These are phyloP conservation scores for Pimephales promelas DNA, from an alignment of 2,113 vertebrate species.

Conservation along the genomic window DNA sequence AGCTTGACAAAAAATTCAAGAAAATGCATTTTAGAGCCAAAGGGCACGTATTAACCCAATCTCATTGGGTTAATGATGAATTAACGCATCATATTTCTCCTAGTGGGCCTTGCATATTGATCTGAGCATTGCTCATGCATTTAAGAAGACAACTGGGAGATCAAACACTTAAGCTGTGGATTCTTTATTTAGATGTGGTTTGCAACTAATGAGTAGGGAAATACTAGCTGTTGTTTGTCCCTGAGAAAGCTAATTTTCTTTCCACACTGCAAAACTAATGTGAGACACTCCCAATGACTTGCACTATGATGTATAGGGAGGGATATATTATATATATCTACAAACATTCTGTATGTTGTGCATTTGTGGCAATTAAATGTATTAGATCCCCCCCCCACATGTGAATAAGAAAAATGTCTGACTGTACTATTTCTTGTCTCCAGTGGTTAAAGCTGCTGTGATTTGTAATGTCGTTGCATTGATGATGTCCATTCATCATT, in stretches of 20 bases:
- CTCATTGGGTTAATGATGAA: conserved; percentile 57
- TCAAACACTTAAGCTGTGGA: conserved; percentile 60
- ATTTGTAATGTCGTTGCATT: conserved; percentile 27
- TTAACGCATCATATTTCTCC: conserved; percentile 61
- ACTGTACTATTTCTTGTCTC: conserved; percentile 32
- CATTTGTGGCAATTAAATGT: conserved; percentile 59
- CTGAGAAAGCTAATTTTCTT: conserved; percentile 50
- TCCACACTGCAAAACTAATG: conserved; percentile 32
- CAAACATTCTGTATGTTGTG: conserved; percentile 53
- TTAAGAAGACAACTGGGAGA: conserved; percentile 56
- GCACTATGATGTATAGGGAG: conserved; percentile 53
- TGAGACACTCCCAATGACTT: conserved; percentile 28
- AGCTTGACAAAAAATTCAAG: conserved; percentile 34
- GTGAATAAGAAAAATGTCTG: conserved; percentile 42
- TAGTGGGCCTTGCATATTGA: conserved; percentile 56
- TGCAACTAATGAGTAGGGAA: conserved; percentile 58
- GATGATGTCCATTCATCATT: conserved; percentile 36
- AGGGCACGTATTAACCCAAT: conserved; percentile 30
- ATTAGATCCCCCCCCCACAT: conserved; percentile 28
- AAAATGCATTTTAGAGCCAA: conserved; percentile 42
- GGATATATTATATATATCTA: conserved; percentile 55
- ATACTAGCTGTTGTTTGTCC: conserved; percentile 57
- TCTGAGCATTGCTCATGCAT: conserved; percentile 54
- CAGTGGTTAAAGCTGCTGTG: conserved; percentile 47
- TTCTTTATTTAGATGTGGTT: conserved; percentile 64